Conservation (phyloP, 2,797 vertebrate species). For the Octomys mimax region DNA sequence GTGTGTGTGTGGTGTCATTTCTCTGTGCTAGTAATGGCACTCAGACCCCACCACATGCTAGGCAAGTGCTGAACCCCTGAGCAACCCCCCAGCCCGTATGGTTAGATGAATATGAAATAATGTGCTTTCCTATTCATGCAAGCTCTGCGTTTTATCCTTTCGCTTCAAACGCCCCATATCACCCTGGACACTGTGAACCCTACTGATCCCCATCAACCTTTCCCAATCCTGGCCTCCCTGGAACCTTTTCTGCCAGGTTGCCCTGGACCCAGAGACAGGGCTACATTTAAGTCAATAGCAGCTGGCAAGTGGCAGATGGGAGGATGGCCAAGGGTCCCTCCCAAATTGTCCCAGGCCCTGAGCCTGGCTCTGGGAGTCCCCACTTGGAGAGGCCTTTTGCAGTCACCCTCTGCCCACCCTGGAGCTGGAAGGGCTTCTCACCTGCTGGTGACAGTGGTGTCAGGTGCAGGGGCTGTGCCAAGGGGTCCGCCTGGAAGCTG, state of each 20-base stretch:
- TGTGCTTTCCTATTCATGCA: neutral
- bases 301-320: neutral
- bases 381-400: neutral
- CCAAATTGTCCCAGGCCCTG: neutral
- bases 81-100: neutral
- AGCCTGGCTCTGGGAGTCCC: neutral
- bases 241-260: neutral
- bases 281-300: neutral
- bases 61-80: neutral
- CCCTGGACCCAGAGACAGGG: neutral
- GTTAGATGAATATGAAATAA: neutral
- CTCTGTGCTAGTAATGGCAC: neutral
- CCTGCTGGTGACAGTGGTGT: slow-evolving; percentile 90
- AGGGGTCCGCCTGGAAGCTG: slow-evolving; percentile 59
- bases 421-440: slow-evolving; percentile 81
- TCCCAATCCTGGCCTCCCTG: neutral
- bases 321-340: neutral
- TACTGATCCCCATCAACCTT: neutral
- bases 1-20: neutral
- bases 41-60: neutral
- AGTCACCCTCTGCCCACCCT: slow-evolving; percentile 7
- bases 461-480: slow-evolving; percentile 82
- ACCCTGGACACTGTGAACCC: neutral
- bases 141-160: slow-evolving; percentile 39
- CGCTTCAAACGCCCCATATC: neutral